Conservation (phyloP, 2,888 invertebrate genomes). For the Heliconius ismenius region DNA sequence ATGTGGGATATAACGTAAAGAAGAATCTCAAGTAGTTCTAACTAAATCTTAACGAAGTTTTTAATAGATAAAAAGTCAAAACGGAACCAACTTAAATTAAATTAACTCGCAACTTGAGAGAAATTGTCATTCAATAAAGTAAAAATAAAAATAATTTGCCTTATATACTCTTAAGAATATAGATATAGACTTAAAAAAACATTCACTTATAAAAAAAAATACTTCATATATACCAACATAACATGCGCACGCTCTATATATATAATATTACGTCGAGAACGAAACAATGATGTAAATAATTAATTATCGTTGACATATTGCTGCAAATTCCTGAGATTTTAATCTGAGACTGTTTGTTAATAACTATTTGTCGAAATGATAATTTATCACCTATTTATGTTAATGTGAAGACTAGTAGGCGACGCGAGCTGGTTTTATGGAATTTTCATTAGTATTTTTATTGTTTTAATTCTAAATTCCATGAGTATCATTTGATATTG, state of each 20-base stretch:
- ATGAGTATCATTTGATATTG: constrained; percentile 28
- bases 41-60: too few relatives aligned
- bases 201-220: not conserved
- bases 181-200: too few relatives aligned
- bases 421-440: constrained; percentile 70
- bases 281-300: constrained; percentile 59
- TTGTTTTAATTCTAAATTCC: constrained; percentile 60
- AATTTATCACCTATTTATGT: constrained; percentile 73
- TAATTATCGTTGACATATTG: constrained; percentile 65
- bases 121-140: too few relatives aligned
- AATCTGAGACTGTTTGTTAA: constrained; percentile 54
- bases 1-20: too few relatives aligned
- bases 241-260: constrained; percentile 24
- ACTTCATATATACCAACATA: not conserved
- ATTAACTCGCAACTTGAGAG: too few relatives aligned
- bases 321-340: constrained; percentile 46
- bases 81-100: too few relatives aligned
- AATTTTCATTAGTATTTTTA: constrained; percentile 73
- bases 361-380: constrained; percentile 77
- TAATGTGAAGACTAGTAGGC: constrained; percentile 68
- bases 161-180: too few relatives aligned
- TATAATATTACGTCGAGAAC: constrained; percentile 19
- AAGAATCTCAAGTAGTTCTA: too few relatives aligned
- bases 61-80: too few relatives aligned
- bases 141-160: too few relatives aligned